Conservation (phyloP, 2,888 invertebrate genomes). For the Drosophila sordidula region DNA sequence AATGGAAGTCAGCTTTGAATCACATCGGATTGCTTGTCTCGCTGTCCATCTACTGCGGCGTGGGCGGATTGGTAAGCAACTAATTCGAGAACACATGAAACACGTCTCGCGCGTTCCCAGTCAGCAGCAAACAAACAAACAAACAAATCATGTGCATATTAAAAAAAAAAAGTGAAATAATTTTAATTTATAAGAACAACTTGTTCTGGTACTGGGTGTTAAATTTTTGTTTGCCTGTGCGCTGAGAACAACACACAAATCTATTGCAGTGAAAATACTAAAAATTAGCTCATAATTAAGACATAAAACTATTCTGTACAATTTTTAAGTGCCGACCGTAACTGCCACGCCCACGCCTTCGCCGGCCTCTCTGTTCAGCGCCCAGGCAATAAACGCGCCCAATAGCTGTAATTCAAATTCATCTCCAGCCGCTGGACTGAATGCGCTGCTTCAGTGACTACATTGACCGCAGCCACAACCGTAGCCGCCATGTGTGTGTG, state of each 20-base stretch:
- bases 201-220: constrained; percentile 6
- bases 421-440: constrained; percentile 40
- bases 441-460: constrained; percentile 45
- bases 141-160: constrained; percentile 35
- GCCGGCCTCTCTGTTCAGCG: constrained; percentile 8
- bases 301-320: constrained; percentile 67
- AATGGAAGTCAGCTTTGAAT: constrained; percentile 88
- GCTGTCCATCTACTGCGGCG: constrained; percentile 91
- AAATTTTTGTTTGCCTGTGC: constrained; percentile 20
- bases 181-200: constrained; percentile 29
- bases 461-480: constrained; percentile 35
- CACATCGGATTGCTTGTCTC: constrained; percentile 91
- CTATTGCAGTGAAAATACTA: constrained; percentile 53
- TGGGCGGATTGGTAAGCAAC: constrained; percentile 90
- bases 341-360: constrained; percentile 39
- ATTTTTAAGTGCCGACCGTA: constrained; percentile 67
- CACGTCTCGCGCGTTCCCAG: constrained; percentile 10
- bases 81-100: constrained; percentile 6
- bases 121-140: constrained; percentile 10
- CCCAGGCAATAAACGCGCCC: constrained; percentile 20
- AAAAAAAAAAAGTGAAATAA: constrained; percentile 15
- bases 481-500: constrained; percentile 10
- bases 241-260: constrained; percentile 21
- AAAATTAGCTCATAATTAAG: constrained; percentile 72
- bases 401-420: constrained; percentile 32